Evolutionary conservation across 2,113 vertebrate species (phyloP), one percentile per base, ranked within the genome.

Genomic region (Labrus mixtus): DNA sequence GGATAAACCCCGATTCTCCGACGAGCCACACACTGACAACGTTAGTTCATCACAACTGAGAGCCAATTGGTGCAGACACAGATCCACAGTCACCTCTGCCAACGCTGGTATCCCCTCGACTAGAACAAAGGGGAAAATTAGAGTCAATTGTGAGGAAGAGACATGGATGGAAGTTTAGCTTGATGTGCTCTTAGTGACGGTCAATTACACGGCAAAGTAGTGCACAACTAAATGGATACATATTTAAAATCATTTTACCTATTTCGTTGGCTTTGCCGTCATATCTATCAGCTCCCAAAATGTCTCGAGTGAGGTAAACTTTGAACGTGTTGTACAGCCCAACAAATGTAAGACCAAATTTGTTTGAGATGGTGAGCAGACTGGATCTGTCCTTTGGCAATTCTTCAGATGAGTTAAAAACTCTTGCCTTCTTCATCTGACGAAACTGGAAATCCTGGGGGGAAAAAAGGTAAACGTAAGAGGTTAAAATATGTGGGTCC

Each of bases 361-460:
- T 98, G 89, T 98, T 99, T n/a, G 98, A 98, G 60, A 97, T 63
- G 0, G 90, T 88, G 0, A 99, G 96, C 7, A 99, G 94, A 60
- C 76, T 97, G 0, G 94, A 95, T 68, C 98, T 96, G 9, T 97
- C 96, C 80, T 93, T 97, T 11, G 96, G 96, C 62, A 98, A 60
- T 5, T 96, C 95, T 0, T 94, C 93, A 0, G 95, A 90, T 1
- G 96, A 48, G 0, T 96, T 93, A 55, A 99, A 99, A 54, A 98
- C 91, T 10, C 95, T 95, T 2, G 96, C 89, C 79, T 97, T 98
- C 93, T 97, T 98, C 95, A 99, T 95, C 0, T 98, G 97, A 73
- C 95, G 94, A 88, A 99, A 99, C 82, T 97, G 96, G 79, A 99
- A 99, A 85, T 99, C 97, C 98, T 99, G 90, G 67, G 90, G 67